Evolutionary conservation across 2,888 invertebrate genomes (phyloP), one percentile per base, ranked within the genome.

Genomic region (Halictus quadricinctus): DNA sequence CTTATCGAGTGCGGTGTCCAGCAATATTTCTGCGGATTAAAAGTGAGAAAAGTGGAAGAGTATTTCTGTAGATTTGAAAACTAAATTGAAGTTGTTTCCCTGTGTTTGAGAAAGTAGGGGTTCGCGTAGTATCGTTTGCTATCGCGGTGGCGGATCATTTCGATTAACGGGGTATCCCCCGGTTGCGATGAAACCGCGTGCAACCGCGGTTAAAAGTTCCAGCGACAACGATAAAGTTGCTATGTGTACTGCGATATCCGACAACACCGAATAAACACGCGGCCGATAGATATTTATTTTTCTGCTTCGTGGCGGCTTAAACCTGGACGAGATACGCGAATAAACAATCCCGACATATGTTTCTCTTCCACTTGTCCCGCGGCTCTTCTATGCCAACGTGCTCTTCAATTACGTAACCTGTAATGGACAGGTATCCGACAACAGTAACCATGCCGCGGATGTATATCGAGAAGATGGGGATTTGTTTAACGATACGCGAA

Each of bases 221-320:
- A 82, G 81, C 85, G 83, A 83, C 84, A 81, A 72, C 83, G 90
- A 89, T 91, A 89, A 85, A 88, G 88, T 91, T 89, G 88, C 91
- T 91, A 90, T 92, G 89, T 92, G 80, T 88, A 90, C 89, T 90
- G 82, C 88, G 92, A 91, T 91, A 91, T 87, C 87, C 80, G 87
- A 80, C 90, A 88, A 87, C 87, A 89, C 85, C 88, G 85, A 76
- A 88, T 86, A 90, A 90, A 89, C 88, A 85, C 83, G 81, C 78
- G 85, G 77, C 80, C 77, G 87, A 88, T 89, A 82, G 84, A 89
- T 84, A 90, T 86, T 88, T 87, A 89, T 90, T 90, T 90, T 90
- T 83, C 85, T 78, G 80, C 76, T 79, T 80, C 82, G 85, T 83
- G 86, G 80, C 85, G 76, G 86, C 74, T 83, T 89, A 86, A 90